Base-by-base conservation (phyloP, 2,113 vertebrate genomes). In the Trochalopteron elliotii region DNA sequence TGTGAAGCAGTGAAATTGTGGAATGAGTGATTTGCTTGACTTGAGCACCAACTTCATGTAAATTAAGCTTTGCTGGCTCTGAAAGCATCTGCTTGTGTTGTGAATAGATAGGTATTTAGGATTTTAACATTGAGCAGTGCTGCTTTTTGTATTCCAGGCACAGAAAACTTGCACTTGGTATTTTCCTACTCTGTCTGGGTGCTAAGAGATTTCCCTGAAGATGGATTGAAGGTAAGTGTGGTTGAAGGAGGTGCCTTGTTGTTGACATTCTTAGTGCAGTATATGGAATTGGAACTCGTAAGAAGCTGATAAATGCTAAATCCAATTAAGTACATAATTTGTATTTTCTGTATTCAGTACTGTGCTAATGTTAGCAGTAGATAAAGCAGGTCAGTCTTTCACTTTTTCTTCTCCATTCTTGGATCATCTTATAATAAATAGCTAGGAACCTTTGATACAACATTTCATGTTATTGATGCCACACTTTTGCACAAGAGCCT, bases 151-250 rank as follows among this genome's bases (percentile, higher is more conserved):
- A 17, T 88, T 97, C 30, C 81, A 99, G 99, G 99, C 53, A 97
- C 98, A 63, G 99, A 99, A 94, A 99, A 99, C 89, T 96, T 99
- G 91, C 98, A 98, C 33, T 98, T 99, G 75, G 99, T 99, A 60
- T 99, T 99, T 95, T 99, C 99, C 84, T 99, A 99, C 96, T 99
- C 99, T 9, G 96, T 99, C 9, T 99, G 99, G 99, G 99, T 99
- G 89, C 97, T 99, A 50, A 99, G 99, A 97, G 99, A 98, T 68
- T 99, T 98, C 90, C 98, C 99, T 30, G 99, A 99, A 80, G 99
- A 99, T 69, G 99, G 99, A 12, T 96, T 99, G 77, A 99, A 99
- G 98, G 99, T 99, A 90, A 92, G 90, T 81, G 5, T 87, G 50
- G 8, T 77, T 81, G 57, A 76, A 81, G 61, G 6, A 33, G 24